A percentile compares a stretch with the other conserved stretches of the same genome.
These are phyloP conservation scores for Nomada goodeniana DNA, from an alignment of 2,888 invertebrate species.

Conservation along the genomic window DNA sequence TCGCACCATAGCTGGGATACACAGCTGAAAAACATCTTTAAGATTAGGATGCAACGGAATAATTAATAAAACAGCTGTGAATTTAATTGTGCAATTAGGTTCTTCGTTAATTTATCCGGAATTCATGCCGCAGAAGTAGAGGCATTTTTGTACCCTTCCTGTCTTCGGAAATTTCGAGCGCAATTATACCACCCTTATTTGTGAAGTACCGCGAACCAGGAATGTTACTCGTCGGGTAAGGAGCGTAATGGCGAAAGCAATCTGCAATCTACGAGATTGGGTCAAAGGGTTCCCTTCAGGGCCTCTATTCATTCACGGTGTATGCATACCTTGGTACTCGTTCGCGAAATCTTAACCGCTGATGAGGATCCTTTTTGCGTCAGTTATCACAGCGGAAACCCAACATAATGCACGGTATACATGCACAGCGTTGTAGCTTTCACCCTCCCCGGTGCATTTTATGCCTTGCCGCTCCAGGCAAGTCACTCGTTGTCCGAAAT, in stretches of 20 bases:
- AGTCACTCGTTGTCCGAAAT: background rate
- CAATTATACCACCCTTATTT: slow-evolving; percentile 9
- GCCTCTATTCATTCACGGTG: slow-evolving; percentile 33
- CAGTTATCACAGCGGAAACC: background rate
- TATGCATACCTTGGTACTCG: slow-evolving; percentile 1
- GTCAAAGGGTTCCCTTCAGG: slow-evolving; percentile 44
- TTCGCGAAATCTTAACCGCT: slow-evolving; percentile 44
- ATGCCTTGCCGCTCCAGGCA: too few species aligned
- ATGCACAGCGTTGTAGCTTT: background rate
- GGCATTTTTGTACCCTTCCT: too few species aligned
- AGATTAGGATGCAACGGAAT: background rate
- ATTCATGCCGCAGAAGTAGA: background rate
- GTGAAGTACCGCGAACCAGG: slow-evolving; percentile 19
- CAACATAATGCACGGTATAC: slow-evolving; percentile 3
- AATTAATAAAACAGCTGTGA: background rate
- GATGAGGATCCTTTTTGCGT: slow-evolving; percentile 14
- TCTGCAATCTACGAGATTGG: slow-evolving; percentile 52
- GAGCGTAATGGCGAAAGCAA: slow-evolving; percentile 44
- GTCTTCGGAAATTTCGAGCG: slow-evolving; percentile 7
- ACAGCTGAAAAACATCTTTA: background rate
- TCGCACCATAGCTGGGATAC: slow-evolving; percentile 8
- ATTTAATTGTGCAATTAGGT: background rate
- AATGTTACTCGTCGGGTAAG: slow-evolving; percentile 23
- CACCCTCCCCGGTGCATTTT: background rate
- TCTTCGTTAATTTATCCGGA: background rate